These are phyloP conservation scores for Drosophila niveifrons DNA, from an alignment of 2,888 invertebrate genomes.

Conservation along the genomic window DNA sequence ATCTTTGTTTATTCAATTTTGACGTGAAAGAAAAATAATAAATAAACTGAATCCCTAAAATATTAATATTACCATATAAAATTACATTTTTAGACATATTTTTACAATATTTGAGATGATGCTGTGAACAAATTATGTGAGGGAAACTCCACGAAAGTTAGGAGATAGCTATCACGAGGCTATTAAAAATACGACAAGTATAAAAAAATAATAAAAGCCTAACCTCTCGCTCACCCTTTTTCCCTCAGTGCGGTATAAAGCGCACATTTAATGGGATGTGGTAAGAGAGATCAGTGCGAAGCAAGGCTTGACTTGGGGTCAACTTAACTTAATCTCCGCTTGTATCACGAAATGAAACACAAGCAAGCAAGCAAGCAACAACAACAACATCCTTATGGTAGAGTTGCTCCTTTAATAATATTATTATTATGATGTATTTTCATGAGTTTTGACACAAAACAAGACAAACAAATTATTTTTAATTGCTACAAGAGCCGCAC, in stretches of 20 bases:
- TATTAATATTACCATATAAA: too few species aligned
- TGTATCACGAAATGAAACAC: constrained; percentile 5
- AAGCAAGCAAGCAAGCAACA: neutral
- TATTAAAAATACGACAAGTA: neutral
- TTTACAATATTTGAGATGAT: neutral
- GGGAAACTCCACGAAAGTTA: neutral
- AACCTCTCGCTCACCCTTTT: neutral
- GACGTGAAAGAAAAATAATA: too few species aligned
- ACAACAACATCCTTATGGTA: constrained; percentile 21
- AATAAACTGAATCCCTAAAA: too few species aligned
- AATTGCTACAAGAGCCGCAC: constrained; percentile 71
- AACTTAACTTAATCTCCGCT: constrained; percentile 1
- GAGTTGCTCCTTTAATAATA: constrained; percentile 55
- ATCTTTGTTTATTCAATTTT: too few species aligned
- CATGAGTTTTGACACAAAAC: constrained; percentile 72
- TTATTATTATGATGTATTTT: constrained; percentile 73
- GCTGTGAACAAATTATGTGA: neutral
- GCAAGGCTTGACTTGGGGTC: constrained; percentile 2
- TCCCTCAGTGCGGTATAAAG: neutral
- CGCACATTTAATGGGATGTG: constrained; percentile 6
- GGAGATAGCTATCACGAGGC: neutral
- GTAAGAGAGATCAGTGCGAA: neutral
- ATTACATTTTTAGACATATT: neutral
- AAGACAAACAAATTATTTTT: constrained; percentile 79
- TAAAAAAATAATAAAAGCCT: neutral